Conservation (phyloP, 2,113 vertebrate genomes). For the Grammomys dolichurus region DNA sequence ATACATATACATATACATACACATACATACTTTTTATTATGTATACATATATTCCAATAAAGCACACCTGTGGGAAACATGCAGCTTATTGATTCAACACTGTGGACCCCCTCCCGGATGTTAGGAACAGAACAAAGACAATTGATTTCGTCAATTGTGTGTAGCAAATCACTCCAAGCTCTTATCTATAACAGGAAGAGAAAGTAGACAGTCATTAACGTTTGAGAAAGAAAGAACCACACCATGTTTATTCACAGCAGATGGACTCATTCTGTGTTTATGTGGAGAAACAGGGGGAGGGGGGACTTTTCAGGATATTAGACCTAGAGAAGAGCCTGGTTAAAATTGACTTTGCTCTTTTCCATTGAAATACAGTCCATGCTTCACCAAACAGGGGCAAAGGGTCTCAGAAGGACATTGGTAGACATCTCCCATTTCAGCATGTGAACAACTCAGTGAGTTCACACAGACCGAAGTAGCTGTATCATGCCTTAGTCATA, state of each 20-base stretch:
- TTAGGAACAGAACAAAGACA: neutral
- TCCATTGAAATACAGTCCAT: neutral
- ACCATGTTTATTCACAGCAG: neutral
- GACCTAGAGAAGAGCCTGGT: neutral
- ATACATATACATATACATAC: no score
- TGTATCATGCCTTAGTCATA: neutral
- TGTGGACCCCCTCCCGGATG: neutral
- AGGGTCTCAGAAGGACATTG: neutral
- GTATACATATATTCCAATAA: neutral
- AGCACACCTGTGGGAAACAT: neutral
- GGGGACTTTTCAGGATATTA: neutral
- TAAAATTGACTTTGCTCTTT: neutral
- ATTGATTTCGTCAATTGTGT: neutral
- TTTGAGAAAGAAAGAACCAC: slow-evolving; percentile 1
- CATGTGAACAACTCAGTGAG: neutral
- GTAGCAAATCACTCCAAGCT: neutral
- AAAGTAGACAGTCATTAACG: neutral
- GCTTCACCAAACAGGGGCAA: neutral
- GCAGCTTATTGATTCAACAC: neutral
- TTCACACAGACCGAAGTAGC: neutral
- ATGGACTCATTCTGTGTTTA: neutral
- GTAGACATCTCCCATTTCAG: neutral
- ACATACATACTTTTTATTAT: no score
- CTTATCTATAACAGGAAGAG: neutral
- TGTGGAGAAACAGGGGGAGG: neutral